Percentiles rank a stretch among this genome's conserved stretches.
phyloP scores from a whole-genome alignment of 2,888 invertebrate species.

The Oxycera nigricornis region DNA sequence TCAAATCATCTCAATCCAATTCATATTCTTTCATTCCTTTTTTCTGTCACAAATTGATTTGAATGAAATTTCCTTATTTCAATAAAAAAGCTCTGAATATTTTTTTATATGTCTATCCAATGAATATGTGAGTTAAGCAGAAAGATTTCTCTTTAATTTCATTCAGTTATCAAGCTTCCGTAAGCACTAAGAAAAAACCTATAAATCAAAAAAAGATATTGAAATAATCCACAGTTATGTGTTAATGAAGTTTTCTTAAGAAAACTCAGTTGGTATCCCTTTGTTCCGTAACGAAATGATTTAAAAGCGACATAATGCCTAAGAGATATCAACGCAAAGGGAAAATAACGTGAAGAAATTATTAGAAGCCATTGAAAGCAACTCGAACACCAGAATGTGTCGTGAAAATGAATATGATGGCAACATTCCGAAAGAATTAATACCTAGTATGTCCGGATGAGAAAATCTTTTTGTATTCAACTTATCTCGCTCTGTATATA shows the following conservation, averaged over 20 bases:
- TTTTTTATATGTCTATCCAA: too few relatives aligned
- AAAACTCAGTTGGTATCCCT: slow-evolving; percentile 28
- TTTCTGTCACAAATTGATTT: too few relatives aligned
- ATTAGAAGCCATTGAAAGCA: neutral
- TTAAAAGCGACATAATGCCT: slow-evolving; percentile 13
- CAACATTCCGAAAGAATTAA: slow-evolving; percentile 7
- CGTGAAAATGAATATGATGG: slow-evolving; percentile 23
- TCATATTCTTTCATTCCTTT: too few relatives aligned
- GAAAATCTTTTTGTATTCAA: neutral
- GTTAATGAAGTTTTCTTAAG: slow-evolving; percentile 36
- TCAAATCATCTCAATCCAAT: too few relatives aligned
- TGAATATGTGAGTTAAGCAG: too few relatives aligned
- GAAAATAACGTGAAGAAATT: neutral
- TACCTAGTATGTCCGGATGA: slow-evolving; percentile 15
- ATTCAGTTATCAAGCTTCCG: neutral
- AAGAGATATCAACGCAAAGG: neutral
- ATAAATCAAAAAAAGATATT: slow-evolving; percentile 28
- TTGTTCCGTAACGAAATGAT: slow-evolving; percentile 32
- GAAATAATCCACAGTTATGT: slow-evolving; percentile 29
- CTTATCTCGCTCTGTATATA: slow-evolving; percentile 9
- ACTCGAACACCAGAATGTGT: neutral
- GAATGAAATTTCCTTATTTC: too few relatives aligned
- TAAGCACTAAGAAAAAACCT: neutral
- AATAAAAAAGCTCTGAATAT: too few relatives aligned
- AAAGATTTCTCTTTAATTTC: too few relatives aligned